Percentiles rank a stretch among this genome's conserved stretches.
These are phyloP conservation scores for Halichoeres trimaculatus DNA, from an alignment of 2,113 vertebrate species.

Conservation along the genomic window DNA sequence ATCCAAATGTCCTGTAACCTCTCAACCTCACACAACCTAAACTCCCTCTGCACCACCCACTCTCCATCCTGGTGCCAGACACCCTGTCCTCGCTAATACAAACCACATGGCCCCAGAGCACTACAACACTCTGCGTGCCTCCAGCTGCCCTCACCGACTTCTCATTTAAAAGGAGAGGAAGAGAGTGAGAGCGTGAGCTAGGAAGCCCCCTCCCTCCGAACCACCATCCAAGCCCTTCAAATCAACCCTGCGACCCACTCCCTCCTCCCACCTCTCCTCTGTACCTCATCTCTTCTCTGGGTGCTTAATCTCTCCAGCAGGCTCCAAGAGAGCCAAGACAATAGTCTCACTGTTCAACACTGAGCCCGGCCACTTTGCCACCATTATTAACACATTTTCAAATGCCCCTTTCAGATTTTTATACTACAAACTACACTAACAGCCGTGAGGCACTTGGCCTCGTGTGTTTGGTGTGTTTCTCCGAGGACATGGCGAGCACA, in stretches of 20 bases:
- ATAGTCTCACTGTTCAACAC: constrained; percentile 81
- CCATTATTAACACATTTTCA: constrained; percentile 84
- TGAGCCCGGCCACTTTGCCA: constrained; percentile 73
- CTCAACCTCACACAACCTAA: constrained; percentile 75
- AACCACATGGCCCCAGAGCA: constrained; percentile 83
- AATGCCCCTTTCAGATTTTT: constrained; percentile 75
- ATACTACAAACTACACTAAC: constrained; percentile 67
- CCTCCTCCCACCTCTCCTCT: constrained; percentile 64
- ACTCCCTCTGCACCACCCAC: constrained; percentile 76
- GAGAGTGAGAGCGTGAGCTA: constrained; percentile 54
- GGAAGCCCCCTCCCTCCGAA: constrained; percentile 62
- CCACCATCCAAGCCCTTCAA: constrained; percentile 77
- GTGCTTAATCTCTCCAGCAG: constrained; percentile 81
- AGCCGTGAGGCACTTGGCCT: constrained; percentile 66
- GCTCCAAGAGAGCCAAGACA: constrained; percentile 79
- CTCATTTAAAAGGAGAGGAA: constrained; percentile 73
- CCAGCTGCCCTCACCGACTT: constrained; percentile 74
- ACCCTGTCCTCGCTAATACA: constrained; percentile 84
- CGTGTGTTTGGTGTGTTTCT: constrained; percentile 63
- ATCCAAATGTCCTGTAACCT: constrained; percentile 81
- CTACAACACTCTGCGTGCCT: constrained; percentile 78
- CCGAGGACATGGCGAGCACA: constrained; percentile 61
- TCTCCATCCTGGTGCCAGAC: constrained; percentile 82
- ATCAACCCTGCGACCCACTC: constrained; percentile 70
- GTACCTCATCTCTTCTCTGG: constrained; percentile 77